Base-by-base conservation (phyloP, 1,140 invertebrate genomes). In the Centruroides sculpturatus region DNA sequence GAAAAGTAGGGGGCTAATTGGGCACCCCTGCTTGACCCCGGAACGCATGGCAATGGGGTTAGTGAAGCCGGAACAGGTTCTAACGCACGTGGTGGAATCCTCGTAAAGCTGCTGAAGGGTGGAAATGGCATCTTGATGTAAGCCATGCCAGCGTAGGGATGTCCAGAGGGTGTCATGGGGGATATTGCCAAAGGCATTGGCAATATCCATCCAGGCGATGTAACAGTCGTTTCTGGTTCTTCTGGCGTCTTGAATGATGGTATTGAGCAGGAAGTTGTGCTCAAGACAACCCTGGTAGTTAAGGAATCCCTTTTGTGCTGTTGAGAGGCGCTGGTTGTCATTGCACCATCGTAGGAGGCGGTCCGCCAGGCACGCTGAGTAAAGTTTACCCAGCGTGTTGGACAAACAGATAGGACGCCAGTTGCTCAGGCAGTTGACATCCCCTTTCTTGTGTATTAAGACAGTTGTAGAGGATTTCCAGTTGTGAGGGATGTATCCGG, bases 251-350 rank as follows among this genome's bases (percentile, higher is more conserved):
- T 67, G 50, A 36, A 74, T 54, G 51, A 59, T 13, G 8, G 66
- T 49, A 52, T 70, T 63, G 0, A 74, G 57, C 35, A 71, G 62
- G 59, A 66, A 74, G 56, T 73, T 74, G 64, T 75, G 71, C 60
- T 75, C 73, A 9, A 69, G 13, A 69, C n/a, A n/a, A n/a, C n/a
- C n/a, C n/a, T n/a, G n/a, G n/a, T n/a, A n/a, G n/a, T n/a, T n/a
- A n/a, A n/a, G 56, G 54, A 74, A 75, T 0, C 70, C 70, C 59
- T 73, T 74, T 51, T 71, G 71, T 0, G 48, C 41, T 3, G 47
- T 34, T n/a, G 57, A 64, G 0, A 74, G 57, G 3, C 64, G 35
- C 0, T 63, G 12, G 46, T 59, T 47, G 1, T 50, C 3, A 0
- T 6, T 10, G 3, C 51, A 0, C 67, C 67, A 68, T 10, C 13